Base-by-base conservation (phyloP, 2,113 vertebrate species). In the Macroglossus sobrinus region DNA sequence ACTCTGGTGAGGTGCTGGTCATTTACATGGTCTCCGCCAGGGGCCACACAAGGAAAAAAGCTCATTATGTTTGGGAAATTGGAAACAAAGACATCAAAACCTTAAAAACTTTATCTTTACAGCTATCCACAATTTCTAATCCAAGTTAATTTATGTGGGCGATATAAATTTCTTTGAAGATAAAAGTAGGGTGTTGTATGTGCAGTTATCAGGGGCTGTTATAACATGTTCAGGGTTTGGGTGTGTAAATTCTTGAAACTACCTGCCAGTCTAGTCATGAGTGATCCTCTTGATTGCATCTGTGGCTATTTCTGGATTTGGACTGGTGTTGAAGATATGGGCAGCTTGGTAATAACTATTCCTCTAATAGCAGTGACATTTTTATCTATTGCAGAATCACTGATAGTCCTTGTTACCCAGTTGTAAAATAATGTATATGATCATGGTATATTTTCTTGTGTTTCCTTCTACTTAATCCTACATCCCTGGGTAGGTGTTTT, bases 121-220 rank as follows among this genome's bases (percentile, higher is more conserved):
- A 84, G 35, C 18, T 78, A 21, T 35, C 33, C 24, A 55, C 21
- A 45, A 15, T 82, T 92, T 80, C n/a, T 38, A 72, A 30, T 24
- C 26, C 75, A 93, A 26, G 68, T 86, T 84, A 69, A 38, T 85
- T 79, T 88, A 33, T 90, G 45, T 80, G 74, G 74, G 15, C 9
- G 75, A 80, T 47, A 33, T 26, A 68, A 84, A 38, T 47, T 90
- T 93, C 53, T 87, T 76, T 97, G 90, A 93, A 95, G 84, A 87
- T 90, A 66, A 96, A 85, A 81, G 72, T 28, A 59, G 26, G 12
- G 76, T 61, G 95, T 57, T n/a, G 16, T 61, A n/a, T 57, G 11
- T 38, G n/a, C 11, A 18, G 53, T 86, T 90, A 63, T 79, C 24
- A 53, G 68, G 40, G 45, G 80, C 33, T 91, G 81, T 95, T 75